phyloP scores from a whole-genome alignment of 2,888 invertebrate species.

The Plusia festucae region DNA sequence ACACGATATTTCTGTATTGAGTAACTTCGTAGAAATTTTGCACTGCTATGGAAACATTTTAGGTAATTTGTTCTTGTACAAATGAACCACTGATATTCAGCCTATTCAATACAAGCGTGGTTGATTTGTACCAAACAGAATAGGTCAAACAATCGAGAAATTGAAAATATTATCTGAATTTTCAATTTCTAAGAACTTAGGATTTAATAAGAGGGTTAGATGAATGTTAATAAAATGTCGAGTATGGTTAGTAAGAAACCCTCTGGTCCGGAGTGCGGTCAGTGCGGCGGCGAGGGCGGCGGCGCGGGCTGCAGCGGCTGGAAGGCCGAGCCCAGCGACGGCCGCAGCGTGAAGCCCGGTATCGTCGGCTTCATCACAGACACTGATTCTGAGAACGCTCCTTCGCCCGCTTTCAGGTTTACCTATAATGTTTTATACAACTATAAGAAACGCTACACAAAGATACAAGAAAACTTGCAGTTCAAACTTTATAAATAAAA shows the following conservation, averaged over 20 bases:
- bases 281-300: slow-evolving; percentile 57
- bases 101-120: slow-evolving; percentile 17
- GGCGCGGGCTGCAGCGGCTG: slow-evolving; percentile 90
- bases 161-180: slow-evolving; percentile 34
- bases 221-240: slow-evolving; percentile 40
- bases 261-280: slow-evolving; percentile 37
- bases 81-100: slow-evolving; percentile 33
- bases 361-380: slow-evolving; percentile 90
- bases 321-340: slow-evolving; percentile 95
- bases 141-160: slow-evolving; percentile 34
- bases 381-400: slow-evolving; percentile 76
- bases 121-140: slow-evolving; percentile 37
- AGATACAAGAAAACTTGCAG: too few species aligned
- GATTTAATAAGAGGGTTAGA: slow-evolving; percentile 43
- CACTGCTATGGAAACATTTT: slow-evolving; percentile 33
- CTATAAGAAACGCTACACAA: background rate
- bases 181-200: slow-evolving; percentile 35
- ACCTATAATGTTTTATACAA: slow-evolving; percentile 74
- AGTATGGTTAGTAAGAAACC: slow-evolving; percentile 42
- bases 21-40: slow-evolving; percentile 37
- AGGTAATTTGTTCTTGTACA: slow-evolving; percentile 29
- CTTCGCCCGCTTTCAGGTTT: slow-evolving; percentile 90
- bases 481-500: too few species aligned
- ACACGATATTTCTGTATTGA: slow-evolving; percentile 41
- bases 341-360: slow-evolving; percentile 92